These are phyloP conservation scores for Aphodius granarius DNA, from an alignment of 2,888 invertebrate genomes.

Conservation along the genomic window DNA sequence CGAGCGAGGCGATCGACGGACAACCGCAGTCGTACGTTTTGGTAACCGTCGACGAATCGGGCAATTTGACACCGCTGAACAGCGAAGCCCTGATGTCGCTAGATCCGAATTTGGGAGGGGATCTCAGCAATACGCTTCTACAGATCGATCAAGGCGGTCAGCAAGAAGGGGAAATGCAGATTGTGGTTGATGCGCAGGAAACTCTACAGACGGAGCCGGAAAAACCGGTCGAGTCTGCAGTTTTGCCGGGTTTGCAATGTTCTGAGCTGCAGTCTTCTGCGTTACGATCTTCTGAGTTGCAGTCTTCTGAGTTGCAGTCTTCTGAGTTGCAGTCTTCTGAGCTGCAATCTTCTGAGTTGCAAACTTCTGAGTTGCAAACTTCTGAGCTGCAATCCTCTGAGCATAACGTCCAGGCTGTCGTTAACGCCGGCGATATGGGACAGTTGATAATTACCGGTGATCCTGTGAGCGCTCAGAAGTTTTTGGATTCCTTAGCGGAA, in stretches of 20 bases:
- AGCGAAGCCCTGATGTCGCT: slow-evolving; percentile 66
- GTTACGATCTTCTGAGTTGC: too few species aligned
- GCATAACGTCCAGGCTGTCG: slow-evolving; percentile 37
- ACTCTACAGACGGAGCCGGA: too few species aligned
- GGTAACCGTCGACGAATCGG: slow-evolving; percentile 70
- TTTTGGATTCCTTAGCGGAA: slow-evolving; percentile 51
- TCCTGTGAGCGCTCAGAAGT: slow-evolving; percentile 51
- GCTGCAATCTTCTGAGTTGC: too few species aligned
- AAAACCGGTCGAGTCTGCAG: too few species aligned
- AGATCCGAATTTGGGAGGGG: slow-evolving; percentile 57
- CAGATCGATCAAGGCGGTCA: slow-evolving; percentile 55
- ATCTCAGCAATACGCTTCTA: slow-evolving; percentile 57
- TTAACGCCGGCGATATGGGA: slow-evolving; percentile 41
- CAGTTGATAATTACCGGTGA: slow-evolving; percentile 54
- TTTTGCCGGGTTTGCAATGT: too few species aligned
- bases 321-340: too few species aligned
- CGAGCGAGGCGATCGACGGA: slow-evolving; percentile 73
- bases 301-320: too few species aligned
- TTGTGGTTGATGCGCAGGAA: slow-evolving; percentile 33
- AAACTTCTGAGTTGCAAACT: too few species aligned
- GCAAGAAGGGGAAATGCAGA: slow-evolving; percentile 10
- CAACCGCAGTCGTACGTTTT: slow-evolving; percentile 74
- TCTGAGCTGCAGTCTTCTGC: too few species aligned
- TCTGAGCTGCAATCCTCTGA: slow-evolving; percentile 19
- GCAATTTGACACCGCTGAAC: slow-evolving; percentile 71